These are phyloP conservation scores for Ondatra zibethicus DNA, from an alignment of 2,113 vertebrate species.

Conservation along the genomic window DNA sequence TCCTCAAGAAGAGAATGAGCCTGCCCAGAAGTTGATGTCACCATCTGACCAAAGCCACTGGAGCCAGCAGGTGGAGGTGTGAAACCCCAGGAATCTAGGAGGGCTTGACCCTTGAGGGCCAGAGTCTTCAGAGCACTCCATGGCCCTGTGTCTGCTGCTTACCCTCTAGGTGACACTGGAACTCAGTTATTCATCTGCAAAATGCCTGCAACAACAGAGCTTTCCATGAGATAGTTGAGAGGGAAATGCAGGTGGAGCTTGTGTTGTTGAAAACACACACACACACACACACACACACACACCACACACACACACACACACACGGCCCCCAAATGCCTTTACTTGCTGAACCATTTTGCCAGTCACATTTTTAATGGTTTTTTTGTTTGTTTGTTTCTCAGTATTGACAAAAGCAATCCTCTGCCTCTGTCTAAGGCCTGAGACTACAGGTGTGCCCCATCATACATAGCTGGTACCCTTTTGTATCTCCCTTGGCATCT, in stretches of 20 bases:
- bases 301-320: not conserved
- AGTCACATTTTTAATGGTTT: not conserved
- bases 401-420: not conserved
- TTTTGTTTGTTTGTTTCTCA: not conserved
- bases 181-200: not conserved
- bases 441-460: not conserved
- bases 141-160: not conserved
- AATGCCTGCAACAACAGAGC: not conserved
- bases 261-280: not conserved
- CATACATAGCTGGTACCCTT: not conserved
- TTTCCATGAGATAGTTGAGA: fast-evolving
- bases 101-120: not conserved
- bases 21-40: conserved; percentile 42
- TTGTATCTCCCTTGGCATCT: not conserved
- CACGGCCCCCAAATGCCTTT: not conserved
- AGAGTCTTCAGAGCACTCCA: not conserved
- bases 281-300: not conserved
- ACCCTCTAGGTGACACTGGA: not conserved
- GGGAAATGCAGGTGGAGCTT: too few species aligned
- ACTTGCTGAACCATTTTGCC: not conserved
- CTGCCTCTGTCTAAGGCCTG: not conserved
- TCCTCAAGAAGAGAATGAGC: conserved; percentile 70
- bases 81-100: not conserved
- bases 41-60: conserved; percentile 48
- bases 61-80: conserved; percentile 56